Base-by-base conservation (phyloP, 2,113 vertebrate species). In the Holacanthus passer region DNA sequence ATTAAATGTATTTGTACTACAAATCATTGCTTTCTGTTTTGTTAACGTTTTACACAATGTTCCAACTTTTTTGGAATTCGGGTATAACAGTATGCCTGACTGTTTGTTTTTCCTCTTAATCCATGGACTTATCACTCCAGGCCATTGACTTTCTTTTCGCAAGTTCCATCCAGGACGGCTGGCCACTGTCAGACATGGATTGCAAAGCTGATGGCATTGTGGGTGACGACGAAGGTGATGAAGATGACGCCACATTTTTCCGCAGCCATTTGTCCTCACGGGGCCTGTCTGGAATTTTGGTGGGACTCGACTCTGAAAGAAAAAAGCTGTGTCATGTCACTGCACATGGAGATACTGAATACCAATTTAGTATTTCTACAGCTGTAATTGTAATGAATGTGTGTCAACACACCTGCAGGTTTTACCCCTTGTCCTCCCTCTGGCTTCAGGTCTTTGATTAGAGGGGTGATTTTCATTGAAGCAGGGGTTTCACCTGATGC, bases 71-170 rank as follows among this genome's bases (percentile, higher is more conserved):
- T n/a, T n/a, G n/a, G n/a, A n/a, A n/a, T n/a, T n/a, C n/a, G n/a
- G n/a, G n/a, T 27, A 59, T 7, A 19, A 56, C 20, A 24, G 13
- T 45, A 2, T 16, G 43, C 9, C n/a, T n/a, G n/a, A n/a, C n/a
- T n/a, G 35, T 55, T 43, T 43, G 29, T 45, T 53, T 66, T 64
- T 37, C 31, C 24, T 65, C 43, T 95, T 58, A 96, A 83, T 96
- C 94, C 95, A 94, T 94, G 47, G 92, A 87, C 95, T 97, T 99
- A 83, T 98, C 97, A 55, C 95, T 99, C 98, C 98, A 99, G 29
- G 98, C 98, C 94, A 98, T 96, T 0, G 98, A 97, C 88, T 99
- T 99, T 89, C 98, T 98, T 91, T 98, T 99, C 59, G 98, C 98
- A 66, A 99, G 94, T 81, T 99, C 98, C 97, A 99, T 97, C 98